Evolutionary conservation across 2,888 invertebrate species (phyloP).

Genomic region (Euspilapteryx auroguttella): DNA sequence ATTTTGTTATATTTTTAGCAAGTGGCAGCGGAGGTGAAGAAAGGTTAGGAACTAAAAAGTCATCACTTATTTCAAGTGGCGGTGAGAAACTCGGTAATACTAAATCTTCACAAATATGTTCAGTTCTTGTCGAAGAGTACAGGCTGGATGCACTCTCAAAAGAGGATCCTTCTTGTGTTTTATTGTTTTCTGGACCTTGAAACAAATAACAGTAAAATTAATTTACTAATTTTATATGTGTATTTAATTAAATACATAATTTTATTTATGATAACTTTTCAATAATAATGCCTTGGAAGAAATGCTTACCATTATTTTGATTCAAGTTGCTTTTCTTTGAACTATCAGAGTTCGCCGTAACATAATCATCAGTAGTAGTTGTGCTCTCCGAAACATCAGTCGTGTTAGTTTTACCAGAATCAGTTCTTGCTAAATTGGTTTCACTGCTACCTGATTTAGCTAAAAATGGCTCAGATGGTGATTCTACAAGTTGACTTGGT

Average conservation of each 20-base stretch:
- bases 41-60: constrained; percentile 45
- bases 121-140: constrained; percentile 75
- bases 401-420: constrained; percentile 72
- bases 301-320: not conserved
- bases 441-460: constrained; percentile 37
- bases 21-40: constrained; percentile 48
- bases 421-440: constrained; percentile 65
- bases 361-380: constrained; percentile 82
- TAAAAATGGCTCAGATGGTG: constrained; percentile 30
- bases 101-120: constrained; percentile 67
- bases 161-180: constrained; percentile 76
- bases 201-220: constrained; percentile 10
- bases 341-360: constrained; percentile 81
- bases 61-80: constrained; percentile 53
- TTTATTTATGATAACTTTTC: constrained; percentile 55
- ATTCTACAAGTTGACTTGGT: constrained; percentile 35
- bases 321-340: constrained; percentile 65
- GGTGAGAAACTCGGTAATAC: constrained; percentile 64
- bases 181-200: constrained; percentile 61
- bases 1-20: constrained; percentile 31
- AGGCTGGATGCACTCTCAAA: constrained; percentile 85
- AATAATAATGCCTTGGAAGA: too few species aligned
- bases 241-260: constrained; percentile 35
- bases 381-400: constrained; percentile 87
- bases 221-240: not conserved